Base-by-base conservation (phyloP, 2,113 vertebrate genomes). In the Odontophorus gujanensis region DNA sequence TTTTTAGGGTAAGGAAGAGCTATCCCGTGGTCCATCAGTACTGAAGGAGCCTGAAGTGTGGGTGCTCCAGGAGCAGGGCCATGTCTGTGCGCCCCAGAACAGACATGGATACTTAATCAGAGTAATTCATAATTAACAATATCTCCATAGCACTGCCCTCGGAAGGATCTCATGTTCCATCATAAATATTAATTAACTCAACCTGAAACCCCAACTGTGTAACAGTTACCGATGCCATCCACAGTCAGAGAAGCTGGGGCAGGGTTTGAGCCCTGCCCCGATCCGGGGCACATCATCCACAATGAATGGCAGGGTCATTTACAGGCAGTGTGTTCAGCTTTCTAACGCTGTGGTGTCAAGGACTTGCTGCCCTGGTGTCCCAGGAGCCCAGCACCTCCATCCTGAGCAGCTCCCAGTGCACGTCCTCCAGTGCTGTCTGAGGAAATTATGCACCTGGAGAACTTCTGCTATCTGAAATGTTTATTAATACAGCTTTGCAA, bases 161-260 rank as follows among this genome's bases (percentile, higher is more conserved):
- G 57, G 79, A 79, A 81, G 45, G 20, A 55, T 84, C 76, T 90
- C 55, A 21, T 74, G 82, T 85, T 89, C 59, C 78, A 83, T 83
- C 76, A 90, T 93, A 82, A 92, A 95, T 90, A 89, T 88, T 72
- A 81, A 93, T 95, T 88, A 88, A 91, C 71, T 43, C 65, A 85
- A 87, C 55, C 51, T 59, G 81, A 45, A 83, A 83, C 40, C 68
- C 61, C 34, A 9, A 40, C 89, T 75, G 67, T 11, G 2, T 77
- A 90, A 87, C 74, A 63, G 65, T 74, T 87, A 87, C 59, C 71
- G 43, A 47, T 85, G 75, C 74, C 78, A 82, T 85, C 87, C 80
- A 59, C 91, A 94, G 89, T 92, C 78, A 93, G 91, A 87, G 87
- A 85, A 96, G 95, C 59, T 82, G 75, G 93, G 96, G 65, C 82